Conservation (phyloP, 2,113 vertebrate genomes). For the Notechis scutatus region DNA sequence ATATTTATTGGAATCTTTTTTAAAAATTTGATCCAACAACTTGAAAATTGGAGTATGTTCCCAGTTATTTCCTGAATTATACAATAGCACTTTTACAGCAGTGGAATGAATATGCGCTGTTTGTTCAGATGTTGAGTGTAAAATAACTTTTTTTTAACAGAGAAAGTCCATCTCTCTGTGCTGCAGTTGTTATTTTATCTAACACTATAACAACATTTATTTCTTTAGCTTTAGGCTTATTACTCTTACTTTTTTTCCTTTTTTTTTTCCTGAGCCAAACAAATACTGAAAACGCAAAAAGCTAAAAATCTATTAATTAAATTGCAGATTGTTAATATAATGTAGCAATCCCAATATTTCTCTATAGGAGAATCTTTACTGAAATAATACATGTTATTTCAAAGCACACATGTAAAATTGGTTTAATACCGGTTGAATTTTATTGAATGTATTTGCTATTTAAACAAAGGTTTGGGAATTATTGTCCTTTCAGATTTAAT, state of each 20-base stretch:
- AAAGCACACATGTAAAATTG: background rate
- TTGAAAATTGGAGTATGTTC: conserved; percentile 1
- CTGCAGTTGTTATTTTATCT: background rate
- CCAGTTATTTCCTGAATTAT: conserved; percentile 3
- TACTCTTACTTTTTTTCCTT: background rate
- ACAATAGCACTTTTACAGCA: background rate
- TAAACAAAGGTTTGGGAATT: background rate
- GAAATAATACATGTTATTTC: background rate
- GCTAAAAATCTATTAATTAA: background rate
- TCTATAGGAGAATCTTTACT: background rate
- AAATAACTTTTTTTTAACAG: background rate
- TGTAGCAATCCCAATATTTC: background rate
- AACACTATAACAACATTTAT: background rate
- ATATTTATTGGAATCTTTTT: background rate
- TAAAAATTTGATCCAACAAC: conserved; percentile 4
- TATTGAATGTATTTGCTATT: background rate
- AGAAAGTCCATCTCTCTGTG: background rate
- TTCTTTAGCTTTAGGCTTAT: background rate
- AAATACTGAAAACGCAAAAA: background rate
- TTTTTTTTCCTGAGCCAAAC: background rate
- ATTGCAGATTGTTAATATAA: conserved; percentile 2
- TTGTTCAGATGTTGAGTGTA: background rate
- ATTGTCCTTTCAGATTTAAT: conserved; percentile 11
- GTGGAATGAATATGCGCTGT: background rate
- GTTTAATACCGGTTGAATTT: conserved; percentile 12